Base-by-base conservation (phyloP, 2,113 vertebrate species). In the Ancistrus triradiatus region DNA sequence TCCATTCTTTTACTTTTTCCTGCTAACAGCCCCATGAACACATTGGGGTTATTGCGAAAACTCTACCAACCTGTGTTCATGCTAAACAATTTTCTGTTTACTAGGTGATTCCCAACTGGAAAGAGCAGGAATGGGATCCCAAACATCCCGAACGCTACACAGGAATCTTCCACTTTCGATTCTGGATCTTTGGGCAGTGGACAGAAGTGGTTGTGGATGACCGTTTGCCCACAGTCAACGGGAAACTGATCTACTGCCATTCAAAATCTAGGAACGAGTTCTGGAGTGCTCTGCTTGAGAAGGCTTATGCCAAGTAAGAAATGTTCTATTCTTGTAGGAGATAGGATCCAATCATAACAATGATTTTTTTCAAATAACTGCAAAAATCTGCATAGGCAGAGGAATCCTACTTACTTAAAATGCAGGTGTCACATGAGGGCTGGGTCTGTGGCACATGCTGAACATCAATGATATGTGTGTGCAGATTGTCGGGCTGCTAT, bases 111-210 rank as follows among this genome's bases (percentile, higher is more conserved):
- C 90, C 92, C 48, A 79, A 91, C 57, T 83, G 87, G 22, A 88
- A 80, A 0, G 89, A 93, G 33, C 95, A 98, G 77, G 93, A 97
- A 38, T 98, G 95, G 95, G 87, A 95, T 61, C 71, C 81, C 21
- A 81, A 74, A 44, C 85, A 89, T 51, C 87, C 91, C 0, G 86
- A 88, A 53, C 84, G 73, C 65, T 93, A 98, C 1, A 84, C 86
- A 2, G 95, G 95, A 31, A 98, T 98, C 64, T 98, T 98, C 74
- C 93, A 85, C 51, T 98, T 98, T 73, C 86, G 86, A 44, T 98
- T 98, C 81, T 98, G 95, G 95, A 78, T 89, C 69, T 91, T 98
- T 68, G 93, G 93, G 2, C 72, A 91, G 66, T 98, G 95, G 95
- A 77, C 86, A 0, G 94, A 98, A 6, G 93, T 98, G 70, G 92